These are phyloP conservation scores for Danaus chrysippus DNA, from an alignment of 2,888 invertebrate genomes.

Conservation along the genomic window DNA sequence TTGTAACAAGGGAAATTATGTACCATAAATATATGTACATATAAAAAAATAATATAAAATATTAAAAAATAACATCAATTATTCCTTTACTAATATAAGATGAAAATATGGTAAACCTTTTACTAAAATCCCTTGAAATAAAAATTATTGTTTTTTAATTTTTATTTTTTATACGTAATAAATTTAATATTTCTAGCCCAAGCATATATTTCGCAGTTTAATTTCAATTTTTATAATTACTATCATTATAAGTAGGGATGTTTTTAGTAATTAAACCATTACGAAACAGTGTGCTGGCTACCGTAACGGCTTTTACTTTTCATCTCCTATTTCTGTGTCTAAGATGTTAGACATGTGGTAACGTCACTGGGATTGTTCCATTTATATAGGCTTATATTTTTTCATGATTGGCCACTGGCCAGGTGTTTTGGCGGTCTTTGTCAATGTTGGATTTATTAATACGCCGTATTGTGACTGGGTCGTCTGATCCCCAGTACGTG, in stretches of 20 bases:
- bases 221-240: too few species aligned
- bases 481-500: conserved; percentile 40
- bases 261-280: neutral
- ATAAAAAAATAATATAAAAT: too few species aligned
- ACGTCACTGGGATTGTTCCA: conserved; percentile 52
- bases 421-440: conserved; percentile 78
- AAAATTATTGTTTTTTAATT: too few species aligned
- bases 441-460: conserved; percentile 79
- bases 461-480: conserved; percentile 63
- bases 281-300: neutral
- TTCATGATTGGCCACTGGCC: conserved; percentile 62
- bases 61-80: too few species aligned
- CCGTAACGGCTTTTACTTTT: conserved; percentile 22
- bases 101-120: too few species aligned
- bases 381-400: conserved; percentile 61
- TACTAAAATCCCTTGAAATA: too few species aligned
- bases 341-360: conserved; percentile 31
- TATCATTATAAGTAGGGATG: neutral
- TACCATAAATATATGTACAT: too few species aligned
- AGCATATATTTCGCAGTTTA: too few species aligned
- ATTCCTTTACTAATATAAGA: too few species aligned
- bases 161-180: too few species aligned
- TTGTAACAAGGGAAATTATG: too few species aligned
- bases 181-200: too few species aligned
- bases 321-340: conserved; percentile 29